Evolutionary conservation across 30 jellyfish, hydroid and myxozoan species (phyloP).

Genomic region (Aurelia sp.): DNA sequence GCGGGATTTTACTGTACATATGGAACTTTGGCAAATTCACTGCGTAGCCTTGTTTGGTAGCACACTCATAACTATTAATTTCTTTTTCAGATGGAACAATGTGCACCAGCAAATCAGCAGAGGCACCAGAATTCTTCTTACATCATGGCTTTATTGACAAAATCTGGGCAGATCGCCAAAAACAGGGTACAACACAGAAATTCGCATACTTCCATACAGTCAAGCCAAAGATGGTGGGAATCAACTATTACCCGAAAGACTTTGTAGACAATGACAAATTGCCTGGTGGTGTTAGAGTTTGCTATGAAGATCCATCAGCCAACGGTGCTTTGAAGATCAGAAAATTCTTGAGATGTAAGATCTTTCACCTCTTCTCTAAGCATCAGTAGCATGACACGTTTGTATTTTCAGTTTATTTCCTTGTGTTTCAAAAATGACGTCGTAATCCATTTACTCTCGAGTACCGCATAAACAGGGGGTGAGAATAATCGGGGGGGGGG

Average conservation of each 20-base stretch:
- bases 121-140: slow-evolving; percentile 68
- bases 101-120: slow-evolving; percentile 59
- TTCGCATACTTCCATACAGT: slow-evolving; percentile 34
- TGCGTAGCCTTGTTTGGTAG: too few relatives aligned
- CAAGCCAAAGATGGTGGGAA: slow-evolving; percentile 33
- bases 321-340: slow-evolving; percentile 24
- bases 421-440: too few relatives aligned
- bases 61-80: neutral
- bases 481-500: too few relatives aligned
- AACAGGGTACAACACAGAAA: slow-evolving; percentile 24
- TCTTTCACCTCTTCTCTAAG: too few relatives aligned
- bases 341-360: slow-evolving; percentile 28
- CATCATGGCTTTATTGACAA: slow-evolving; percentile 82
- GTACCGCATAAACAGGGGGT: too few relatives aligned
- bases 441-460: too few relatives aligned
- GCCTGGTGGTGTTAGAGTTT: slow-evolving; percentile 73
- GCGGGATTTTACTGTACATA: too few relatives aligned
- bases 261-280: slow-evolving; percentile 25
- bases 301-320: slow-evolving; percentile 43
- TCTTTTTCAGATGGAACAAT: slow-evolving; percentile 49
- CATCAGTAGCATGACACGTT: too few relatives aligned
- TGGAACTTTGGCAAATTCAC: too few relatives aligned
- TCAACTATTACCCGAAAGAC: slow-evolving; percentile 22
- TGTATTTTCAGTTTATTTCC: too few relatives aligned
- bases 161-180: slow-evolving; percentile 77